Evolutionary conservation across 2,888 invertebrate genomes (phyloP), one percentile per base, ranked within the genome.

Genomic region (Scaptomyza polygonia): DNA sequence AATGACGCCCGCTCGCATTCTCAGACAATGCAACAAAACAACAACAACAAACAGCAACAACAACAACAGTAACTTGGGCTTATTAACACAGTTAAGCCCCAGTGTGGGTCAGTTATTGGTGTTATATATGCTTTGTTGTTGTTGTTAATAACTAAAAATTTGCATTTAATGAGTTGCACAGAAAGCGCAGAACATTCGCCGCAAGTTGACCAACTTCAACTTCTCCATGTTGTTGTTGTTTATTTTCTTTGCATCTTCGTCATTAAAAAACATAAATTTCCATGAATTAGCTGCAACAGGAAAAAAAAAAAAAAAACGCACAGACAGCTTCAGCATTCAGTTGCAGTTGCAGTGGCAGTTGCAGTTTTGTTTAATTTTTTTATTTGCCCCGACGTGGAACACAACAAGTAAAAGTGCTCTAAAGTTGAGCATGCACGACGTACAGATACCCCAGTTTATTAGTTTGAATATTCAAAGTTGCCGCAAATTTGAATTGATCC

Each of bases 251-350:
- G 27, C 12, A 21, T 43, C 25, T 56, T 8, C 44, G 57, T 52
- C 64, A 74, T 74, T 39, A 56, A 70, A 56, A 70, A 67, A 64
- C 78, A 78, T 65, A 45, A 74, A 79, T 79, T 77, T 77, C 79
- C 58, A 59, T 64, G 77, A 75, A 77, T 57, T 67, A 61, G 49
- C 56, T 48, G 64, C 70, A 56, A 8, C 61, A 21, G 14, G 18
- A n/a, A n/a, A 25, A 12, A n/a, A 52, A 54, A 16, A 16, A 3
- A 53, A 52, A 47, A 27, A 18, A 6, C 18, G 5, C 30, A 14
- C 51, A 43, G 3, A 6, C 34, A 43, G 27, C 34, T 25, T 0
- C 39, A 29, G 14, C 43, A 21, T 18, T 4, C 14, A 43, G 44
- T 21, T 16, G 21, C 55, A 32, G 43, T 29, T 58, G 30, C 48